Percentiles rank a stretch among this genome's conserved stretches.
phyloP scores from a whole-genome alignment of 2,797 vertebrate species.

The Halcyon smyrnensis region DNA sequence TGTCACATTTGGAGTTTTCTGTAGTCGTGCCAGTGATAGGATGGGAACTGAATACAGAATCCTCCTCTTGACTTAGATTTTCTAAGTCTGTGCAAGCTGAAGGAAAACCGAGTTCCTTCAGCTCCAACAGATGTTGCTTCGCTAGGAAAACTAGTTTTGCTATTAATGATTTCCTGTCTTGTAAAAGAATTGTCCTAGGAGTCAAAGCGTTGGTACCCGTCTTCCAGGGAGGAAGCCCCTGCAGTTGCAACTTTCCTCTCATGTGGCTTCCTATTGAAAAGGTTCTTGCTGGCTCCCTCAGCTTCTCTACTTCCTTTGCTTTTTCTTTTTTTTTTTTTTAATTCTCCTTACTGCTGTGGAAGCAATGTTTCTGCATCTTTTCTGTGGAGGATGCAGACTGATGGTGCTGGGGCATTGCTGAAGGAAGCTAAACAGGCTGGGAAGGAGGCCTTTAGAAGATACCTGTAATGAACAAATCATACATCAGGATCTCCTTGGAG shows the following conservation, averaged over 20 bases:
- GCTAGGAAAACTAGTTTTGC: neutral
- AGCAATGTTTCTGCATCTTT: neutral
- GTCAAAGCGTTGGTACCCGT: neutral
- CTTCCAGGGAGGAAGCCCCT: neutral
- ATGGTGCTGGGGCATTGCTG: neutral
- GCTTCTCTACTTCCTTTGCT: neutral
- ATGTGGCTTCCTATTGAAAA: neutral
- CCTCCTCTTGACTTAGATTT: neutral
- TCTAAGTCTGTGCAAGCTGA: neutral
- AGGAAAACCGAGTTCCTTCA: neutral
- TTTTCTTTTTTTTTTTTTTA: neutral
- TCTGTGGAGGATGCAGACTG: neutral
- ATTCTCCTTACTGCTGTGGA: neutral
- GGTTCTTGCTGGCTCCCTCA: neutral
- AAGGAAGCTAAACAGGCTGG: neutral
- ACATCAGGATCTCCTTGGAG: neutral
- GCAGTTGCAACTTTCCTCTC: neutral
- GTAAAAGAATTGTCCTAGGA: neutral
- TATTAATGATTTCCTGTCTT: neutral
- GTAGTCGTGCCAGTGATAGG: neutral
- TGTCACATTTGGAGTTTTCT: neutral
- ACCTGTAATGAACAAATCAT: neutral
- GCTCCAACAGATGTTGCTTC: neutral
- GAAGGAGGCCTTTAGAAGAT: neutral
- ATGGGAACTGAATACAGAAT: neutral